A percentile compares a stretch with the other conserved stretches of the same genome.
phyloP scores from a whole-genome alignment of 2,888 invertebrate genomes.

The Ectemnius cavifrons region DNA sequence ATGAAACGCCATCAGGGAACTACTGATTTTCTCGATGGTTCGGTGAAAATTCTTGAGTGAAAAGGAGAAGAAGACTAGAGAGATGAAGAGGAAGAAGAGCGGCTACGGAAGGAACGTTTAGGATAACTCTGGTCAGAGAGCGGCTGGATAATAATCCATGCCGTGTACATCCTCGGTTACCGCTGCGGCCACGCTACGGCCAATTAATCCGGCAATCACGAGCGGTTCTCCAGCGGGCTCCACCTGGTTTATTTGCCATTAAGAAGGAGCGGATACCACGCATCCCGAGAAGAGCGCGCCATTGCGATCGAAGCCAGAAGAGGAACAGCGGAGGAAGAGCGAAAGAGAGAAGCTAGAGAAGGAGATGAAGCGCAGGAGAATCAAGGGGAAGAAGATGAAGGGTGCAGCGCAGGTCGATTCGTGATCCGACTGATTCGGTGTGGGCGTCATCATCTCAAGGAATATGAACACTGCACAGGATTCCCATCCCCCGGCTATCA shows the following conservation, averaged over 20 bases:
- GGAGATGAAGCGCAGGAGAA: constrained; percentile 14
- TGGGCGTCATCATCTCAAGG: constrained; percentile 50
- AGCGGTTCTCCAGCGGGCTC: constrained; percentile 61
- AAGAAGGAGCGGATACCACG: constrained; percentile 58
- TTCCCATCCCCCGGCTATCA: constrained; percentile 1
- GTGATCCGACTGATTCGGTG: constrained; percentile 50
- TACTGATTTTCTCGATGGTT: constrained; percentile 11
- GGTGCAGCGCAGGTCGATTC: constrained; percentile 43
- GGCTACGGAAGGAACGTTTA: constrained; percentile 59
- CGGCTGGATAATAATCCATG: constrained; percentile 63
- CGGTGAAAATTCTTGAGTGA: not conserved
- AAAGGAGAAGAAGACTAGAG: constrained; percentile 11
- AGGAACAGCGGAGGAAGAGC: constrained; percentile 19
- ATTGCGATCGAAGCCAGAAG: constrained; percentile 35
- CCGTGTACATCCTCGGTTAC: constrained; percentile 61
- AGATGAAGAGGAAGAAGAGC: constrained; percentile 21
- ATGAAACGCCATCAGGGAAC: constrained; percentile 1
- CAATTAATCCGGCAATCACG: constrained; percentile 74
- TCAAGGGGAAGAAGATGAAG: constrained; percentile 15
- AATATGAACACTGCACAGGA: not conserved
- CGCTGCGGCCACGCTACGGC: constrained; percentile 65
- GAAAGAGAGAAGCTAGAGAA: constrained; percentile 13
- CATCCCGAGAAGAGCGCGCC: constrained; percentile 42
- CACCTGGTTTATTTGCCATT: constrained; percentile 71
- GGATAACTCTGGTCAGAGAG: constrained; percentile 56